phyloP scores from a whole-genome alignment of 1,140 invertebrate genomes.

The Drosophila nigromelanica region DNA sequence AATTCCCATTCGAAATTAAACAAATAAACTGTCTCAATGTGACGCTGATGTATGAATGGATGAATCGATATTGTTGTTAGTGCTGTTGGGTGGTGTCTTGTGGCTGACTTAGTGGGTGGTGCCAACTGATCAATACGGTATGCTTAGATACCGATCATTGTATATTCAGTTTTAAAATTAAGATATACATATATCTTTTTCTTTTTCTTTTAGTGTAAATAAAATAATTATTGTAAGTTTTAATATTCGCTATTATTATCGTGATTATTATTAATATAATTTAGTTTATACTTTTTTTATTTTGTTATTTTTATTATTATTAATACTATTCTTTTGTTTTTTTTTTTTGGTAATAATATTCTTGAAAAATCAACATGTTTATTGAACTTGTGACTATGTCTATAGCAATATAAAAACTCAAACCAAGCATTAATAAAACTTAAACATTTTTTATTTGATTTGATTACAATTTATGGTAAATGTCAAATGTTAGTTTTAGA shows the following conservation, averaged over 20 bases:
- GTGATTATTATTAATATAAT: not conserved
- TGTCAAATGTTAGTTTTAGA: conserved; percentile 3
- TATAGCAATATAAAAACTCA: not conserved
- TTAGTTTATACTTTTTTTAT: not conserved
- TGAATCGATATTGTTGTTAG: conserved; percentile 44
- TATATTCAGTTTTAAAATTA: no score
- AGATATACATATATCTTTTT: no score
- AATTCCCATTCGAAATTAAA: conserved; percentile 51
- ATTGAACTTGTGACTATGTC: no score
- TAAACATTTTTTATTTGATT: not conserved
- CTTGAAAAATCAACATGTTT: not conserved
- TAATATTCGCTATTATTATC: no score
- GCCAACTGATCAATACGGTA: not conserved
- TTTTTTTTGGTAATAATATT: no score
- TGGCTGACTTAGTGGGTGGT: conserved; percentile 6
- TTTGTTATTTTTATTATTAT: no score
- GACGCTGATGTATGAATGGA: conserved; percentile 66
- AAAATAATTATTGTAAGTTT: no score
- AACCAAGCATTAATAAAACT: not conserved
- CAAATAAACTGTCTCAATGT: conserved; percentile 70
- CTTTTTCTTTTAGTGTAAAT: no score
- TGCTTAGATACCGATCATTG: not conserved
- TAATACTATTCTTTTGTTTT: no score
- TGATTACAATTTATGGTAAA: not conserved
- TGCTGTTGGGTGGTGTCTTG: not conserved